Conservation (phyloP, 1,140 invertebrate species). For the Drosophila ercepeae region DNA sequence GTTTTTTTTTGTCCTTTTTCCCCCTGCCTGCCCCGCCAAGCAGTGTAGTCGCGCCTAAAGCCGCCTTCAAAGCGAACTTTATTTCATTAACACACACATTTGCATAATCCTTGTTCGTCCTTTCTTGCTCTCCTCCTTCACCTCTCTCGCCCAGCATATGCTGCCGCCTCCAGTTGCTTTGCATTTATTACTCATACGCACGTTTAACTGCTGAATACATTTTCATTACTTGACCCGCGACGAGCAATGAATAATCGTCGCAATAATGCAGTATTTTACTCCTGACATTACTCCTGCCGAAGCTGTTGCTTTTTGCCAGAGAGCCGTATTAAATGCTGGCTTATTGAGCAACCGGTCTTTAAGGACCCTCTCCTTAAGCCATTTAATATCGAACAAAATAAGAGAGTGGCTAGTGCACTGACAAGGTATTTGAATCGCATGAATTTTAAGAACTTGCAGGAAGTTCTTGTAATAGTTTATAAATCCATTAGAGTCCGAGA, state of each 20-base stretch:
- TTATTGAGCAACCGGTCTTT: constrained; percentile 17
- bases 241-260: constrained; percentile 72
- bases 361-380: neutral
- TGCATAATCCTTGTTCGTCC: constrained; percentile 62
- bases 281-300: constrained; percentile 2
- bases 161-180: constrained; percentile 35
- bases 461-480: too few relatives aligned
- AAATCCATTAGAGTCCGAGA: too few relatives aligned
- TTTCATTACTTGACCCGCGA: constrained; percentile 71
- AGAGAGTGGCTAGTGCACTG: too few relatives aligned
- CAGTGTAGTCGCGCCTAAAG: constrained; percentile 53
- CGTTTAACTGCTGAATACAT: constrained; percentile 77
- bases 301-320: constrained; percentile 15
- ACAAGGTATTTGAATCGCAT: too few relatives aligned
- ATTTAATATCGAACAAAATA: constrained; percentile 15
- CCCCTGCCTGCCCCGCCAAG: neutral
- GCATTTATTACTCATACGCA: constrained; percentile 80
- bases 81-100: constrained; percentile 78
- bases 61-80: constrained; percentile 73
- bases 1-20: neutral
- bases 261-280: constrained; percentile 59
- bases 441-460: too few relatives aligned
- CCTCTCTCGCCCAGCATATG: constrained; percentile 18
- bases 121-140: constrained; percentile 5
- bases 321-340: constrained; percentile 22